A percentile compares a stretch with the other conserved stretches of the same genome.
Evolutionary conservation across 1,140 invertebrate genomes (phyloP).

Genomic region (Drosophila leontia): DNA sequence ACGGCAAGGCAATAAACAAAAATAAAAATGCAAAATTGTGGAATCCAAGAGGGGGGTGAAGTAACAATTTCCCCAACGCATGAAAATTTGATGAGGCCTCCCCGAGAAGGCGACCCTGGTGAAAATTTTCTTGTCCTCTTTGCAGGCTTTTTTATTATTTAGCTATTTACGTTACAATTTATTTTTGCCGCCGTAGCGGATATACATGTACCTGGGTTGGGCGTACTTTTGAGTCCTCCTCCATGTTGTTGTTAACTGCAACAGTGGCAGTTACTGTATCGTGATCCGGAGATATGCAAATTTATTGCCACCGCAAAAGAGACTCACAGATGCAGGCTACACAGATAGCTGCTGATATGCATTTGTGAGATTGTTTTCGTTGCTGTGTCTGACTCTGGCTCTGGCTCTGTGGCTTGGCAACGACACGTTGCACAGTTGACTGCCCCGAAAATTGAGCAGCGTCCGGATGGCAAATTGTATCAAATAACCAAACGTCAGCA

Average conservation of each 20-base stretch:
- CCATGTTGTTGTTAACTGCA: constrained; percentile 18
- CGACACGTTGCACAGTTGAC: constrained; percentile 49
- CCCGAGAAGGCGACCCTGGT: constrained; percentile 2
- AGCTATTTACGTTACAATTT: constrained; percentile 60
- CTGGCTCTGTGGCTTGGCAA: constrained; percentile 31
- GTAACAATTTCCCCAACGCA: constrained; percentile 51
- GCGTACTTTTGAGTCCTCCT: neutral
- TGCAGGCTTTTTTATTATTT: constrained; percentile 63
- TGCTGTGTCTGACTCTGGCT: constrained; percentile 9
- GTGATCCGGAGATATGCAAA: constrained; percentile 54
- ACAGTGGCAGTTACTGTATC: constrained; percentile 7
- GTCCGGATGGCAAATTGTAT: constrained; percentile 64
- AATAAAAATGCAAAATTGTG: constrained; percentile 57
- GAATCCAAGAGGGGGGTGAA: neutral
- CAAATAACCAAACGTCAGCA: constrained; percentile 48
- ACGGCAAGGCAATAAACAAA: constrained; percentile 76
- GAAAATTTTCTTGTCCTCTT: constrained; percentile 25
- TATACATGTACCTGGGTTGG: neutral
- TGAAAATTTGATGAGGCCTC: constrained; percentile 71
- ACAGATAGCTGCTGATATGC: constrained; percentile 32
- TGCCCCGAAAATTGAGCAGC: constrained; percentile 56
- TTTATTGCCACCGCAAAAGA: constrained; percentile 43
- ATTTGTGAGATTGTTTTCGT: constrained; percentile 34
- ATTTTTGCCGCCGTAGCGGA: neutral
- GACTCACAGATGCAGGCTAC: constrained; percentile 13